These are phyloP conservation scores for Acropora tenuis DNA, from an alignment of 64 coral and sea anemone species.

Conservation along the genomic window DNA sequence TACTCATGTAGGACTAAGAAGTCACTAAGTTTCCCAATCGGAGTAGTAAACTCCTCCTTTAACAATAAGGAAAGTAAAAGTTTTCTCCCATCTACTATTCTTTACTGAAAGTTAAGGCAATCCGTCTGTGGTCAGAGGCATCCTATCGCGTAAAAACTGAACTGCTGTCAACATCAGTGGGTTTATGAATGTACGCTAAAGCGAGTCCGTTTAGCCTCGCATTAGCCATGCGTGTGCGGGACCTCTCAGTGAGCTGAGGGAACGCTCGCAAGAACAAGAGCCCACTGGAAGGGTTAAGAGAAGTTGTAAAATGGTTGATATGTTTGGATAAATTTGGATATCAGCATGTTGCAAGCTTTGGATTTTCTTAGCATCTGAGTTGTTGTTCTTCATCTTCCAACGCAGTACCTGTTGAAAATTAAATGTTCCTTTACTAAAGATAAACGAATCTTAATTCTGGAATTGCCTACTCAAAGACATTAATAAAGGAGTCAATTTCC, in stretches of 20 bases:
- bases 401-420: too few relatives aligned
- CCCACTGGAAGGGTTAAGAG: conserved; percentile 28
- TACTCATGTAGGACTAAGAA: neutral
- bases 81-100: too few relatives aligned
- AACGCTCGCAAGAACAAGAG: conserved; percentile 19
- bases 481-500: neutral
- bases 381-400: too few relatives aligned
- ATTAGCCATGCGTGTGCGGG: conserved; percentile 22
- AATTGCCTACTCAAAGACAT: neutral
- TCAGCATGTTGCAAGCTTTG: conserved; percentile 31
- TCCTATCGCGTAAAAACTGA: conserved; percentile 45
- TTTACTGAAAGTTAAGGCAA: too few relatives aligned
- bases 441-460: neutral
- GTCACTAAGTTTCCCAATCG: too few relatives aligned
- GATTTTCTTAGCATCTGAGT: too few relatives aligned
- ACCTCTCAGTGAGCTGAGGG: too few relatives aligned
- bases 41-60: too few relatives aligned
- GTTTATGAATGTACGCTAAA: conserved; percentile 59
- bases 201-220: conserved; percentile 50
- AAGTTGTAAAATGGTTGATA: conserved; percentile 38
- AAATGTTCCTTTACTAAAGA: too few relatives aligned
- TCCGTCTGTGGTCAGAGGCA: conserved; percentile 3
- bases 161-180: conserved; percentile 12
- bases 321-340: conserved; percentile 22
- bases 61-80: too few relatives aligned